These are phyloP conservation scores for Nomia melanderi DNA, from an alignment of 1,140 invertebrate genomes.

Conservation along the genomic window DNA sequence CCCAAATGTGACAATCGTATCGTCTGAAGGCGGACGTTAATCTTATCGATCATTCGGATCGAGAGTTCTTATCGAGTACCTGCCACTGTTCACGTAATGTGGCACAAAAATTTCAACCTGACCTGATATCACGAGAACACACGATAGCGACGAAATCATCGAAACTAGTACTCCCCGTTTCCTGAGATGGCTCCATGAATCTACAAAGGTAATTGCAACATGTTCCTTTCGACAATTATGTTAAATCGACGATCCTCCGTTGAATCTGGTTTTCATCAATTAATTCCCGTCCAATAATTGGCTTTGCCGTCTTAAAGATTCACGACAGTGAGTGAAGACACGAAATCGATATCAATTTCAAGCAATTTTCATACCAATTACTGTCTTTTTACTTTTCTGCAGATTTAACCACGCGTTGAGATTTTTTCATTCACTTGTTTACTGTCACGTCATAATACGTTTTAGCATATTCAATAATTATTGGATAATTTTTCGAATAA, in stretches of 20 bases:
- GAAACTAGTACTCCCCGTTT: neutral
- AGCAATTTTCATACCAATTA: too few relatives aligned
- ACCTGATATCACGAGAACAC: conserved; percentile 43
- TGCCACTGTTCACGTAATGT: conserved; percentile 51
- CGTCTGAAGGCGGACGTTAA: conserved; percentile 42
- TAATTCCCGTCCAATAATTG: neutral
- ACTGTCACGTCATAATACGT: too few relatives aligned
- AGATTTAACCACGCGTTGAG: neutral
- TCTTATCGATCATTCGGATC: conserved; percentile 61
- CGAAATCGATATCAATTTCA: conserved; percentile 33
- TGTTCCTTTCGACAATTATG: neutral
- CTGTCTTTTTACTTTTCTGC: neutral
- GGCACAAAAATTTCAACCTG: conserved; percentile 51
- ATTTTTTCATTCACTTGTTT: neutral
- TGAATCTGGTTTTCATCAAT: neutral
- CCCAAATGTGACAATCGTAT: conserved; percentile 32
- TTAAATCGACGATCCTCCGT: neutral
- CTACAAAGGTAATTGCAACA: conserved; percentile 13
- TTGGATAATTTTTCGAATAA: too few relatives aligned
- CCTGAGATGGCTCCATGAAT: neutral
- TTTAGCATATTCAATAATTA: too few relatives aligned
- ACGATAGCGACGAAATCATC: conserved; percentile 18
- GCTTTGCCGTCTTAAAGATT: neutral
- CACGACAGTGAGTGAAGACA: neutral
- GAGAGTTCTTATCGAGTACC: conserved; percentile 52